Conservation (phyloP, 2,113 vertebrate species). For the Pagrus major region DNA sequence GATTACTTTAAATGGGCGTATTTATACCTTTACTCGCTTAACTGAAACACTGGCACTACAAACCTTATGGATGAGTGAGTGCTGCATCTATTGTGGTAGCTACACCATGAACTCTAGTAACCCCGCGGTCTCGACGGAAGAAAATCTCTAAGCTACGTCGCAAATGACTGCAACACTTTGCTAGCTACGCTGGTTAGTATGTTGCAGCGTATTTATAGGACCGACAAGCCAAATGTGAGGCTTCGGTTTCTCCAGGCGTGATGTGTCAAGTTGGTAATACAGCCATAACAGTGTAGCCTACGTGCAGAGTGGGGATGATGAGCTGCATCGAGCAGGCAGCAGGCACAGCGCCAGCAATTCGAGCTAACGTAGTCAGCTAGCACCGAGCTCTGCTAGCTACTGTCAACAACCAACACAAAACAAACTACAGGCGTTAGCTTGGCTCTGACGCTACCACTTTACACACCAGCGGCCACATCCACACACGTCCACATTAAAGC, state of each 20-base stretch:
- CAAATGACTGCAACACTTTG: constrained; percentile 36
- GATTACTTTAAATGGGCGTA: neutral
- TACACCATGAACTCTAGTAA: constrained; percentile 83
- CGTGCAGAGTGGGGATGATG: constrained; percentile 31
- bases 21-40: neutral
- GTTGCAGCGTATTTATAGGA: rapidly evolving
- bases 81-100: constrained; percentile 53
- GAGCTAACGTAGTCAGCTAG: constrained; percentile 60
- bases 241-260: rapidly evolving
- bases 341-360: constrained; percentile 56
- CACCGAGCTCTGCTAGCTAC: constrained; percentile 32
- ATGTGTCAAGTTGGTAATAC: neutral
- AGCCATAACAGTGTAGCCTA: neutral
- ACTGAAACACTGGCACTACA: neutral
- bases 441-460: too few relatives aligned
- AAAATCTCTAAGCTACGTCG: constrained; percentile 13
- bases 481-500: neutral
- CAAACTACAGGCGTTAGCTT: neutral
- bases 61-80: constrained; percentile 45
- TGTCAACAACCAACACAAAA: constrained; percentile 27
- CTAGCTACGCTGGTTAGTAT: neutral
- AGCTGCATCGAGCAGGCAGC: constrained; percentile 56
- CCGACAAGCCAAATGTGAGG: neutral
- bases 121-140: constrained; percentile 59
- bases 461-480: neutral